A percentile compares a stretch with the other conserved stretches of the same genome.
These are phyloP conservation scores for Sterna hirundo DNA, from an alignment of 2,113 vertebrate species.

Conservation along the genomic window DNA sequence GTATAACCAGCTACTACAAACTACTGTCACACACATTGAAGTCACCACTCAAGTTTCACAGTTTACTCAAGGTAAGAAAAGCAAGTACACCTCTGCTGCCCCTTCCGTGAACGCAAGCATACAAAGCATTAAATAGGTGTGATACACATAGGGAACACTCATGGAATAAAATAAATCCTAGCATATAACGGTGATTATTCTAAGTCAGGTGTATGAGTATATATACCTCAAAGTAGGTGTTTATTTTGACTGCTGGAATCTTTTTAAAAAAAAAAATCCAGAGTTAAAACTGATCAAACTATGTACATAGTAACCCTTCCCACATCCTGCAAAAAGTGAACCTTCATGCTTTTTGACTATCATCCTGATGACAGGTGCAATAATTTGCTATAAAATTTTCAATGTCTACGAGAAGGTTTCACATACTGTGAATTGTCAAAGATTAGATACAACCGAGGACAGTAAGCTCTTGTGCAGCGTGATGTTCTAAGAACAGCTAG, in stretches of 20 bases:
- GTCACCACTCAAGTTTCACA: background rate
- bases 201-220: background rate
- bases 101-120: background rate
- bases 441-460: background rate
- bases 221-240: background rate
- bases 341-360: background rate
- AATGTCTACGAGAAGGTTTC: background rate
- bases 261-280: background rate
- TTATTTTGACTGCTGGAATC: background rate
- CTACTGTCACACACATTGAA: background rate
- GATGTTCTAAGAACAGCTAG: background rate
- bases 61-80: background rate
- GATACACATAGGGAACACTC: background rate
- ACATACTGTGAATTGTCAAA: background rate
- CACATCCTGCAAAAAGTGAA: background rate
- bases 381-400: background rate
- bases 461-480: background rate
- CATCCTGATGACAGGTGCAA: rapidly evolving
- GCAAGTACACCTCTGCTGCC: background rate
- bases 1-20: background rate
- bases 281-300: background rate
- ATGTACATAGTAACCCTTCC: background rate
- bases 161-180: background rate
- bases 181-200: background rate
- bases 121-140: background rate